A percentile compares a stretch with the other conserved stretches of the same genome.
Conservation (phyloP, 1,140 invertebrate species). For the Zophobas morio region DNA sequence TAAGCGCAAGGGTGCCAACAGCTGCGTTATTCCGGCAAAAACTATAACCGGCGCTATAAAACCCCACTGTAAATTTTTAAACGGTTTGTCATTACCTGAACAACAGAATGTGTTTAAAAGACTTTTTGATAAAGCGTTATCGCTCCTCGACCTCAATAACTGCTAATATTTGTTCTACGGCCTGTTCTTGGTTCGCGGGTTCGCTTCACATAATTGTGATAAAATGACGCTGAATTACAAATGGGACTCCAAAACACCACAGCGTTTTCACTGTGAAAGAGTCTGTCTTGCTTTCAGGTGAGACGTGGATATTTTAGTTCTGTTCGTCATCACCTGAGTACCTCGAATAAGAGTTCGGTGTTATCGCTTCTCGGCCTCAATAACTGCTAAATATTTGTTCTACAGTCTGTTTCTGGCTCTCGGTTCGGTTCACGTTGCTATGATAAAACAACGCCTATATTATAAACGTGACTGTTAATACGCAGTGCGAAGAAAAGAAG, state of each 20-base stretch:
- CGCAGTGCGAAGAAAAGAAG: constrained; percentile 38
- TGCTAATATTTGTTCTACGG: constrained; percentile 26
- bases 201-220: constrained; percentile 15
- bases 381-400: constrained; percentile 36
- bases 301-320: too few relatives aligned
- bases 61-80: constrained; percentile 18
- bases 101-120: too few relatives aligned
- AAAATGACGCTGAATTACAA: constrained; percentile 29
- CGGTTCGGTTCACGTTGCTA: constrained; percentile 11
- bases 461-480: constrained; percentile 47
- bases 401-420: not conserved
- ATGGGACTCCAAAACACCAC: constrained; percentile 9
- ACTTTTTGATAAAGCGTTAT: not conserved
- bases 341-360: constrained; percentile 1
- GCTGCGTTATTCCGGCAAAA: not conserved
- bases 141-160: constrained; percentile 35
- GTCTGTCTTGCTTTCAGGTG: too few relatives aligned
- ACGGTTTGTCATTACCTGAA: not conserved
- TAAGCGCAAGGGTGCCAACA: not conserved
- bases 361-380: constrained; percentile 34
- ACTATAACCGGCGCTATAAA: not conserved
- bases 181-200: not conserved
- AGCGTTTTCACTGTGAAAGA: too few relatives aligned
- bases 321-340: not conserved
- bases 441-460: constrained; percentile 25